Percentiles rank a stretch among this genome's conserved stretches.
Conservation (phyloP, 2,113 vertebrate species). For the Diphyllodes magnificus region DNA sequence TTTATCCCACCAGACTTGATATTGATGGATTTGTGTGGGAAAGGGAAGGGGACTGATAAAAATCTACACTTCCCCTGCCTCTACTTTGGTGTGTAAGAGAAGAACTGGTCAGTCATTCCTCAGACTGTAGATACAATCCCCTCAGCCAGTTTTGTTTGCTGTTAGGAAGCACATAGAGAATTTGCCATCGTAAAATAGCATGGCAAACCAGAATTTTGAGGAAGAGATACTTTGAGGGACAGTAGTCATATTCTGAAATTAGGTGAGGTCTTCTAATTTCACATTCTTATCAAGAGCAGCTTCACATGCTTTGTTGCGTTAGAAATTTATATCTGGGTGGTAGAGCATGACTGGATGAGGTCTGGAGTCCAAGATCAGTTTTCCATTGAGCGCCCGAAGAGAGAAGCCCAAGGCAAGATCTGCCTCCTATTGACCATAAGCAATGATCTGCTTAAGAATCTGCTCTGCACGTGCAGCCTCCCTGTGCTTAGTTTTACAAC, state of each 20-base stretch:
- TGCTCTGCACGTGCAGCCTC: background rate
- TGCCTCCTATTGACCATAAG: background rate
- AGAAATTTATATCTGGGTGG: accelerated
- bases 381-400: background rate
- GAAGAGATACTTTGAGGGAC: background rate
- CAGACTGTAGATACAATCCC: background rate
- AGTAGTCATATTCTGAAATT: background rate
- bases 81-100: background rate
- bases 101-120: background rate
- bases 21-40: background rate
- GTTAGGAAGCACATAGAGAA: background rate
- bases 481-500: background rate
- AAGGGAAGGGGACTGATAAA: background rate
- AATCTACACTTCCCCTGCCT: background rate
- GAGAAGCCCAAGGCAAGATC: background rate
- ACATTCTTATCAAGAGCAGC: background rate
- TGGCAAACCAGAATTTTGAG: background rate
- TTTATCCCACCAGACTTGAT: background rate
- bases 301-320: background rate
- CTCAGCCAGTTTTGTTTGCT: background rate
- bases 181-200: background rate
- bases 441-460: background rate
- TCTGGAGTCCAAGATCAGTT: background rate
- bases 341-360: background rate
- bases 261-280: background rate